phyloP scores from a whole-genome alignment of 2,113 vertebrate species.

The Marmota monax region DNA sequence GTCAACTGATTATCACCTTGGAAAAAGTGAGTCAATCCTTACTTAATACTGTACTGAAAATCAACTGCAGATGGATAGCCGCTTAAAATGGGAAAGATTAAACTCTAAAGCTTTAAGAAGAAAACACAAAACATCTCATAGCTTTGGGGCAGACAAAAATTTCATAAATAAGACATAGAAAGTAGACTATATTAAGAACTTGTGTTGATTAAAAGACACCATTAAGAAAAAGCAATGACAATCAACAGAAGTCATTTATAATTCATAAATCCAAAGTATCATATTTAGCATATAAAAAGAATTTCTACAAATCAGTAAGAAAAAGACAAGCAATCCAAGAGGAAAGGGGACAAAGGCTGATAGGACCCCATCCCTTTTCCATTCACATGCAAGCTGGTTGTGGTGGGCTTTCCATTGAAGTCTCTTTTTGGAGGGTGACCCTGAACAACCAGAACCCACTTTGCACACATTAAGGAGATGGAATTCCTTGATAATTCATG shows the following conservation, averaged over 20 bases:
- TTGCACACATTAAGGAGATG: not conserved
- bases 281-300: not conserved
- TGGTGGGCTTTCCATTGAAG: not conserved
- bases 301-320: not conserved
- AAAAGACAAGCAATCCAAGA: not conserved
- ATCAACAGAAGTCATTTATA: not conserved
- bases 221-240: not conserved
- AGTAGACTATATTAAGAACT: not conserved
- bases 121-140: not conserved
- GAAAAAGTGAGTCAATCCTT: not conserved
- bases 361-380: not conserved
- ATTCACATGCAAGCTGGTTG: not conserved
- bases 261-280: not conserved
- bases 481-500: not conserved
- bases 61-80: not conserved
- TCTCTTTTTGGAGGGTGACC: not conserved
- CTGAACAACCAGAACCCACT: not conserved
- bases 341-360: not conserved
- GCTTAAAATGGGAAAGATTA: not conserved
- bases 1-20: not conserved
- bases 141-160: not conserved
- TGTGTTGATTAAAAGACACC: not conserved
- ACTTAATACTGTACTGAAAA: not conserved
- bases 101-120: not conserved
- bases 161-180: not conserved